Percentiles rank a stretch among this genome's conserved stretches.
These are phyloP conservation scores for Cyclophora punctaria DNA, from an alignment of 2,888 invertebrate genomes.

Conservation along the genomic window DNA sequence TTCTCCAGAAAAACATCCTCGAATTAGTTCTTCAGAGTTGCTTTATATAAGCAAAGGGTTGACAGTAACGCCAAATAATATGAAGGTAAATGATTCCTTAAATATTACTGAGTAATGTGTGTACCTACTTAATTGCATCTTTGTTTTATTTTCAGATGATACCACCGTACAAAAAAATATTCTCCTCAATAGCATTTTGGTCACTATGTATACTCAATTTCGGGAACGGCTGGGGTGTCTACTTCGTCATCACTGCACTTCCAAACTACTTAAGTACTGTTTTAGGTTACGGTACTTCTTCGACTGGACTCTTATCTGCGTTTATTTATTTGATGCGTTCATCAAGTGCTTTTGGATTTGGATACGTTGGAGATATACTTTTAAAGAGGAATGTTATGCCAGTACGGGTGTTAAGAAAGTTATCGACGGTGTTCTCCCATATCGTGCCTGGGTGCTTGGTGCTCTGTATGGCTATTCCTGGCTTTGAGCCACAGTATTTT, in stretches of 20 bases:
- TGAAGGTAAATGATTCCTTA: background rate
- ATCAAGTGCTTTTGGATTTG: conserved; percentile 13
- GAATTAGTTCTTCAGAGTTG: conserved; percentile 41
- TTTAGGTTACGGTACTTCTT: conserved; percentile 67
- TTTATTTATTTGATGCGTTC: conserved; percentile 20
- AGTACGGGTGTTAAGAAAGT: conserved; percentile 5
- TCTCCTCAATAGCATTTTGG: conserved; percentile 76
- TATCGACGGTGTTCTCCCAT: conserved; percentile 47
- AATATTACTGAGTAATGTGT: no score
- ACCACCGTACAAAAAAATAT: conserved; percentile 69
- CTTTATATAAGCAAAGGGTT: conserved; percentile 9
- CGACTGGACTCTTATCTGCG: conserved; percentile 21
- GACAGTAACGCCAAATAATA: background rate
- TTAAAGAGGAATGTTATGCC: conserved; percentile 14
- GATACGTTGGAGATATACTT: conserved; percentile 29
- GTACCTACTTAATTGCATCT: no score
- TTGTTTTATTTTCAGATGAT: conserved; percentile 29
- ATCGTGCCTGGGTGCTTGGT: conserved; percentile 25
- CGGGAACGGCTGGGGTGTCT: conserved; percentile 79
- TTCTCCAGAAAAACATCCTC: conserved; percentile 66
- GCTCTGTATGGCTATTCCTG: conserved; percentile 29
- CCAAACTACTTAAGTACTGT: conserved; percentile 78
- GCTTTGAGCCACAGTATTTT: conserved; percentile 28
- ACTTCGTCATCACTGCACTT: conserved; percentile 64
- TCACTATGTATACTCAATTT: conserved; percentile 74